Evolutionary conservation across 2,888 invertebrate genomes (phyloP), one percentile per base, ranked within the genome.

Genomic region (Metalampra italica): DNA sequence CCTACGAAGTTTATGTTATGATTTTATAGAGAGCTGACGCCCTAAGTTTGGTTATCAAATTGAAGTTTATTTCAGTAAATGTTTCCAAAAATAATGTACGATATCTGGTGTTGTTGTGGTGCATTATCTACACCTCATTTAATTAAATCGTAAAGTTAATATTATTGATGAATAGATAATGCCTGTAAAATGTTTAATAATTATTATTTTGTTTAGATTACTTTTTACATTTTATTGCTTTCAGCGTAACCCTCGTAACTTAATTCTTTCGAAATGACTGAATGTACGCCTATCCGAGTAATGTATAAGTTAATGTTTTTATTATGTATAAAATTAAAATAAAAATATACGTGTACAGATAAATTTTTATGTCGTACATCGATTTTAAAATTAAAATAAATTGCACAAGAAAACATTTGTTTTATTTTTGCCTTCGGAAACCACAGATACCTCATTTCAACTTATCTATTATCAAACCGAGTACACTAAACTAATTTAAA

Each of bases 341-440:
- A n/a, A 49, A 52, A 60, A 59, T 45, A 14, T 69, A 62, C 65
- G 56, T 82, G 80, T 82, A 82, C 82, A 81, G 79, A 70, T 71
- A 76, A 72, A 66, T 82, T 82, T 84, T 75, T 82, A 83, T 83
- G 82, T 81, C 71, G 70, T 77, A 78, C 69, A 79, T 81, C 73
- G 75, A 80, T 80, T 78, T 74, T 14, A 75, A 78, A 68, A 78
- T 62, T 77, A 81, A 82, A 83, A 72, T 78, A 75, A n/a, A 66
- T 51, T 48, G 46, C 45, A 53, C 47, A 32, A 45, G 37, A 38
- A 29, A 29, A n/a, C 13, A 30, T 11, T 29, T 45, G 8, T 29
- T n/a, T 45, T 45, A 42, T 30, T 42, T 38, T 34, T 9, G 11
- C 34, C 9, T 34, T 34, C 8, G 34, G 8, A 22, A 5, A 22